Base-by-base conservation (phyloP, 2,797 vertebrate species). In the Centropyge bicolor region DNA sequence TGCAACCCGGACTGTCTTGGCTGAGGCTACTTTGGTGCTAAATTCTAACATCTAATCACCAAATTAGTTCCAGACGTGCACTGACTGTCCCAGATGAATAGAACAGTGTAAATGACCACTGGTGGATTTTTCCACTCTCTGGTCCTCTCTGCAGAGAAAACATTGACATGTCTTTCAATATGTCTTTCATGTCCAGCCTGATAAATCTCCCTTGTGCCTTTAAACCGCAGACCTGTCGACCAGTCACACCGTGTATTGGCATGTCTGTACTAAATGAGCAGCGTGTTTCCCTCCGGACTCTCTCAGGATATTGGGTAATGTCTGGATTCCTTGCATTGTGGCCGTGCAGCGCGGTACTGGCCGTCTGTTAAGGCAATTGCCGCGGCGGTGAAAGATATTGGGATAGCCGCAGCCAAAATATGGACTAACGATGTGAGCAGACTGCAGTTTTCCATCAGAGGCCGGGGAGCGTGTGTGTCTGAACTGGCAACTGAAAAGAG, bases 221-320 rank as follows among this genome's bases (percentile, higher is more conserved):
- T 11, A 74, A 70, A 75, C 74, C 41, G 13, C 83, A 84, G 83
- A 78, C 64, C 74, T 78, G 76, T 74, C 1, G 31, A n/a, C 60
- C 48, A 45, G 60, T 56, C 72, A 4, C 56, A 66, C 43, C 1
- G 60, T 36, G 71, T 57, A 68, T 63, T 69, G 63, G 66, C 77
- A 40, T 31, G 57, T 82, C 89, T 88, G 84, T 73, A 80, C 83
- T 73, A 80, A 77, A 76, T 76, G 70, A 86, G 80, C 72, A 61
- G 54, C 59, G 8, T 46, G 36, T 54, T 46, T 80, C 78, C 84
- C 88, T 61, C 64, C 38, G 62, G 83, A 87, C 76, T 51, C 83
- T 79, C 31, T 67, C 80, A 68, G 89, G 87, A 80, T 86, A 82
- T 94, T 94, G 87, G 76, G 92, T 95, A 93, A 95, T 83, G 94